Conservation (phyloP, 2,888 invertebrate genomes). For the Byasa hedistus region DNA sequence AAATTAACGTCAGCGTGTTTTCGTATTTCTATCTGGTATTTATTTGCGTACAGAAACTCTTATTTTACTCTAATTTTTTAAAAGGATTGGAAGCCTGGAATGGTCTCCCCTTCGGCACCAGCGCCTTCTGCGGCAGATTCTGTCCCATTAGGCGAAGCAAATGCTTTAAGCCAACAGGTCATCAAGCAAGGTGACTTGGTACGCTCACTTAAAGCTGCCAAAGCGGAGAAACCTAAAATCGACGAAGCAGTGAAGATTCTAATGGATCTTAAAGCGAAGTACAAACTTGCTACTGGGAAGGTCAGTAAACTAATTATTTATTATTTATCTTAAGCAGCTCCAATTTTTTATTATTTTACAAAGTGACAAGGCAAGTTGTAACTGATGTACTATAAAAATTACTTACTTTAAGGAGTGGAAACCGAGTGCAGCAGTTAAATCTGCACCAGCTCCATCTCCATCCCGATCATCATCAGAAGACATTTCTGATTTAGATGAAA, state of each 20-base stretch:
- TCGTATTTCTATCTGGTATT: too few species aligned
- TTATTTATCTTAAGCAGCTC: constrained; percentile 26
- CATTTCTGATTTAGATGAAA: constrained; percentile 41
- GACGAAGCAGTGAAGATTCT: constrained; percentile 77
- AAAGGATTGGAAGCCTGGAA: constrained; percentile 73
- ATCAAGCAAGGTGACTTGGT: constrained; percentile 83
- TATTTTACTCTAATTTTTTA: too few species aligned
- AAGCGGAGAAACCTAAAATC: constrained; percentile 68
- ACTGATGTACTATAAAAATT: too few species aligned
- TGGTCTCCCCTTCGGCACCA: constrained; percentile 19
- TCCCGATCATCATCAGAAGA: constrained; percentile 30
- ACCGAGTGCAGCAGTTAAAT: constrained; percentile 31
- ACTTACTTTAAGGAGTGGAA: constrained; percentile 73
- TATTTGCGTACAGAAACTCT: too few species aligned
- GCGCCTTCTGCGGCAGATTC: constrained; percentile 25
- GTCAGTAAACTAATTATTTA: too few species aligned
- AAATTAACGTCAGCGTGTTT: too few species aligned
- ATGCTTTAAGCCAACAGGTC: constrained; percentile 60
- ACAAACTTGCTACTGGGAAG: constrained; percentile 78
- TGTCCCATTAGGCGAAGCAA: constrained; percentile 32
- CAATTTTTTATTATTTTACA: background rate
- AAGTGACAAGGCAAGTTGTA: too few species aligned
- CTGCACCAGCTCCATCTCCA: constrained; percentile 9
- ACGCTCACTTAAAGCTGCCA: constrained; percentile 83
- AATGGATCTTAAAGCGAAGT: constrained; percentile 85